Evolutionary conservation across 2,888 invertebrate genomes (phyloP).

Genomic region (Oligia latruncula): DNA sequence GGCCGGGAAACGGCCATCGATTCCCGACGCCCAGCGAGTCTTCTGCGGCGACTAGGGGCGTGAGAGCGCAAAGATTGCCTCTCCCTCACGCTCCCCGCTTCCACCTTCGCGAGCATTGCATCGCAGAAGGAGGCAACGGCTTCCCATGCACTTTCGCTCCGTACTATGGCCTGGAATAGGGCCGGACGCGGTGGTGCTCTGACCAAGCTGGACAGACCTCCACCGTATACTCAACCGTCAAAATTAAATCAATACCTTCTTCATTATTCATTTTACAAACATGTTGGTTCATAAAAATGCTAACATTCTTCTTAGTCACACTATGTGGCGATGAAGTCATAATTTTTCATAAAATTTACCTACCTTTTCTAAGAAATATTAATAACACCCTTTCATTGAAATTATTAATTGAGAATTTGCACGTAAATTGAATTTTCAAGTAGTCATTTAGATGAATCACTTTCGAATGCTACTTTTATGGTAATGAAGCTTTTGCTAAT

Average conservation of each 20-base stretch:
- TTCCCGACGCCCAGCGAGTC: too few species aligned
- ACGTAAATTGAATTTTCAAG: constrained; percentile 27
- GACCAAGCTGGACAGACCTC: too few species aligned
- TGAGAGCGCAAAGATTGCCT: too few species aligned
- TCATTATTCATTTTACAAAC: background rate
- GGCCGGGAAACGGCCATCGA: too few species aligned
- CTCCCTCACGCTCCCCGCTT: too few species aligned
- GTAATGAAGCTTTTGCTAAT: background rate
- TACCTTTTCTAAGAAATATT: constrained; percentile 19
- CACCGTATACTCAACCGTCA: too few species aligned
- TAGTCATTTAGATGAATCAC: constrained; percentile 23
- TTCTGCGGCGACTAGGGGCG: too few species aligned
- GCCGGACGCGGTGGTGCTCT: too few species aligned
- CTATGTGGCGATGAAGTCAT: background rate
- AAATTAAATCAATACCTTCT: background rate
- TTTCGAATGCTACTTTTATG: constrained; percentile 16
- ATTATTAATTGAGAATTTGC: constrained; percentile 21
- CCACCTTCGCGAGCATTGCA: too few species aligned
- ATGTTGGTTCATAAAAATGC: background rate
- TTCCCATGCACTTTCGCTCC: too few species aligned
- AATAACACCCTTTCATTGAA: background rate
- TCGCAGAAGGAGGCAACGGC: too few species aligned
- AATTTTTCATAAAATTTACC: background rate
- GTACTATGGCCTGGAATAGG: too few species aligned
- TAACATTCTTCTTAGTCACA: background rate